Base-by-base conservation (phyloP, 35 echinoderm and acorn worm genomes). In the Anneissia japonica region DNA sequence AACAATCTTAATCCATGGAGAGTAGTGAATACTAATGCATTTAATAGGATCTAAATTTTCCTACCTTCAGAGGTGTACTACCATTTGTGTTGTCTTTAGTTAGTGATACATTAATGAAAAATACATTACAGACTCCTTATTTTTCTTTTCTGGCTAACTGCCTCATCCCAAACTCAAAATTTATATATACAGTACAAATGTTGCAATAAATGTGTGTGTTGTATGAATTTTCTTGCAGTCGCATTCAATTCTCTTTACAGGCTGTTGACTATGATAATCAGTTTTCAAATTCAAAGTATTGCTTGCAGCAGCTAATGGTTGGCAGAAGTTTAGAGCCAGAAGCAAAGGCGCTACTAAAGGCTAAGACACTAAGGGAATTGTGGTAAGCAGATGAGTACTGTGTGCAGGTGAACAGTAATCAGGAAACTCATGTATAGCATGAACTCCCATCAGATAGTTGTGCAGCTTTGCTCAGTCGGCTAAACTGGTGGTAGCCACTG, bases 181-280 rank as follows among this genome's bases (percentile, higher is more conserved):
- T n/a, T n/a, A n/a, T n/a, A n/a, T n/a, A n/a, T n/a, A n/a, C n/a
- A n/a, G n/a, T n/a, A n/a, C n/a, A n/a, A n/a, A n/a, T n/a, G n/a
- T n/a, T n/a, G n/a, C n/a, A n/a, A n/a, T n/a, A n/a, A n/a, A n/a
- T n/a, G n/a, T n/a, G n/a, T n/a, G n/a, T n/a, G n/a, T n/a, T 80
- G 74, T 83, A 33, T 79, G 26, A 21, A 39, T 64, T 91, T 35
- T 23, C 13, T 84, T 7, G 4, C 10, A 21, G 5, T 55, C 80
- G 23, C 88, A 36, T 10, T 81, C 35, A 35, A 81, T 81, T 36
- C 55, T 76, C 37, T 73, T 33, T 38, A 2, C 84, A 97, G 94
- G 90, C 91, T 77, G 80, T 97, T 34, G 94, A 97, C 46, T 97
- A 97, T 77, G 90, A 90, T 55, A 93, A 93, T 76, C 35, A 32